A percentile compares a stretch with the other conserved stretches of the same genome.
These are phyloP conservation scores for Electrophaes corylata DNA, from an alignment of 2,888 invertebrate species.

Conservation along the genomic window DNA sequence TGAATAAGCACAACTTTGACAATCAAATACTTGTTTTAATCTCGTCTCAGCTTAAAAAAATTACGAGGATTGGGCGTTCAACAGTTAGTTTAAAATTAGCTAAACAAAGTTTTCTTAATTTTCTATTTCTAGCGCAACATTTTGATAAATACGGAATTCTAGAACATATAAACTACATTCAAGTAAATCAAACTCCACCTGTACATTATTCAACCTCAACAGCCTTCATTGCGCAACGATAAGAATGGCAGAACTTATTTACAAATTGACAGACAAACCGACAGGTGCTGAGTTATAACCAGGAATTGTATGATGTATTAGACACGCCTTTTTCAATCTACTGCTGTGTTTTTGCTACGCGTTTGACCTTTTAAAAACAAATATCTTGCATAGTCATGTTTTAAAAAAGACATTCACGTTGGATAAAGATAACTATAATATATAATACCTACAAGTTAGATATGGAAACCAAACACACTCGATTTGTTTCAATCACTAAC, in stretches of 20 bases:
- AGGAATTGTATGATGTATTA: conserved; percentile 32
- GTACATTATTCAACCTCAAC: conserved; percentile 27
- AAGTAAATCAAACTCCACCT: conserved; percentile 11
- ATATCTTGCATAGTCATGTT: neutral
- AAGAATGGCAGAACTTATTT: conserved; percentile 16
- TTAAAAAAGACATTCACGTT: neutral
- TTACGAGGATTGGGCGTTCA: too few species aligned
- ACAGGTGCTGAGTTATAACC: conserved; percentile 36
- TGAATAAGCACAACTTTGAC: too few species aligned
- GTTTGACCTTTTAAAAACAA: neutral
- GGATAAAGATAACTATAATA: too few species aligned
- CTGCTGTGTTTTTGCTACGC: neutral
- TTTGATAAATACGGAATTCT: neutral
- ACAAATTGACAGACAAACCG: conserved; percentile 25
- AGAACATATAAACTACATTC: neutral
- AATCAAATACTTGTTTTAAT: too few species aligned
- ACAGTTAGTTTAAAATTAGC: too few species aligned
- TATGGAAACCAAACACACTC: too few species aligned
- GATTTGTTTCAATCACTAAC: too few species aligned
- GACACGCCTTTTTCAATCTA: conserved; percentile 33
- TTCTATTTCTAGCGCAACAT: too few species aligned
- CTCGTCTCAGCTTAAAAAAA: too few species aligned
- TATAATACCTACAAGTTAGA: too few species aligned
- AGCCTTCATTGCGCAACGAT: conserved; percentile 42
- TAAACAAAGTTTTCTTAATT: too few species aligned